Evolutionary conservation across 2,113 vertebrate genomes (phyloP).

Genomic region (Hypanus sabinus): DNA sequence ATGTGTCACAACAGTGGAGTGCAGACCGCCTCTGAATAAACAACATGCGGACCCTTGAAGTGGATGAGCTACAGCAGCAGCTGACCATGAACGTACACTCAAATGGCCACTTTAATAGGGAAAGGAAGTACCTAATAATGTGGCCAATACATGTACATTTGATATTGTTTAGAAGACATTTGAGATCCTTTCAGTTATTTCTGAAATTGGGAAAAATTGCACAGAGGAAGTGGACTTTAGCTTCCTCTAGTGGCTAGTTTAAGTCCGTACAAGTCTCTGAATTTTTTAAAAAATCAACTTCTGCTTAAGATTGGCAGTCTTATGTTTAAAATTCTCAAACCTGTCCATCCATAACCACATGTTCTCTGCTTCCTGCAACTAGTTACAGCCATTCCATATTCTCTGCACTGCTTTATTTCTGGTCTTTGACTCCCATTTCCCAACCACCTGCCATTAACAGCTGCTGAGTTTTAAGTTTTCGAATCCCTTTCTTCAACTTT

Average conservation of each 20-base stretch:
- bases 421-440: too few species aligned
- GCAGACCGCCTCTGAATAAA: too few species aligned
- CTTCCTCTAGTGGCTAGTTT: conserved; percentile 23
- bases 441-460: too few species aligned
- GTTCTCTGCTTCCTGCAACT: neutral
- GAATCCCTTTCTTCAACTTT: too few species aligned
- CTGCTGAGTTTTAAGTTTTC: too few species aligned
- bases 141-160: too few species aligned
- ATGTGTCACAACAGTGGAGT: too few species aligned
- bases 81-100: too few species aligned
- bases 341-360: neutral
- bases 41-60: too few species aligned
- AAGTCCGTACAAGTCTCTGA: neutral
- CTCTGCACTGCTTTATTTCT: neutral
- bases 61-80: too few species aligned
- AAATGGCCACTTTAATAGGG: too few species aligned
- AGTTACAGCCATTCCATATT: neutral
- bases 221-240: neutral
- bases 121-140: too few species aligned
- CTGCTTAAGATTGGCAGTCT: neutral
- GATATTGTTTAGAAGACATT: neutral
- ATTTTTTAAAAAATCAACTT: neutral
- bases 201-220: neutral
- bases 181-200: neutral
- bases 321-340: neutral